These are phyloP conservation scores for Coregonus clupeaformis DNA, from an alignment of 2,113 vertebrate genomes.

Conservation along the genomic window DNA sequence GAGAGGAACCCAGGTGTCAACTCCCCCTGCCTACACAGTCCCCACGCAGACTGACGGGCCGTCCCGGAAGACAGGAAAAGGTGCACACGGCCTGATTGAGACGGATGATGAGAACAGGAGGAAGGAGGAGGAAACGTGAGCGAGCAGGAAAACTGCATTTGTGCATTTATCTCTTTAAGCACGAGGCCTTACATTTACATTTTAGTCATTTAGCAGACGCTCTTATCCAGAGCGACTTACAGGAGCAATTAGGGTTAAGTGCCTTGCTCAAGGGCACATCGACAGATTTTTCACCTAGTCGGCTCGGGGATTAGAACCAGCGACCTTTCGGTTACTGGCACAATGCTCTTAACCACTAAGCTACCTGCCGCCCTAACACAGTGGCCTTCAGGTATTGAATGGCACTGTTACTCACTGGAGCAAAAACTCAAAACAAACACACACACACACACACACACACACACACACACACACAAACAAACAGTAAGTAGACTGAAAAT, in stretches of 20 bases:
- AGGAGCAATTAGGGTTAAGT: too few species aligned
- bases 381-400: slow-evolving; percentile 23
- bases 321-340: too few species aligned
- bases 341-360: too few species aligned
- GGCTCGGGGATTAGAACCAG: too few species aligned
- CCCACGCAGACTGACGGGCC: background rate
- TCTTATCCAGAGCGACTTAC: too few species aligned
- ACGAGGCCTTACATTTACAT: too few species aligned
- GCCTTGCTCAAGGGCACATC: too few species aligned
- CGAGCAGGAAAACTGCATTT: slow-evolving; percentile 2
- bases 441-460: background rate
- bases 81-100: background rate
- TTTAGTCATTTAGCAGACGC: too few species aligned
- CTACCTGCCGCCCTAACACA: too few species aligned
- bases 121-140: background rate
- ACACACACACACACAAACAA: background rate
- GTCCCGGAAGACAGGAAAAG: background rate
- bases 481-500: background rate
- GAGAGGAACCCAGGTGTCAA: background rate
- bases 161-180: slow-evolving; percentile 15
- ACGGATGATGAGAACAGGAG: background rate
- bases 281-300: too few species aligned
- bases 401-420: slow-evolving; percentile 8
- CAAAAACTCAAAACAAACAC: slow-evolving; percentile 8
- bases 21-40: background rate